Percentiles rank a stretch among this genome's conserved stretches.
phyloP scores from a whole-genome alignment of 2,888 invertebrate species.

The Tetanocera ferruginea region DNA sequence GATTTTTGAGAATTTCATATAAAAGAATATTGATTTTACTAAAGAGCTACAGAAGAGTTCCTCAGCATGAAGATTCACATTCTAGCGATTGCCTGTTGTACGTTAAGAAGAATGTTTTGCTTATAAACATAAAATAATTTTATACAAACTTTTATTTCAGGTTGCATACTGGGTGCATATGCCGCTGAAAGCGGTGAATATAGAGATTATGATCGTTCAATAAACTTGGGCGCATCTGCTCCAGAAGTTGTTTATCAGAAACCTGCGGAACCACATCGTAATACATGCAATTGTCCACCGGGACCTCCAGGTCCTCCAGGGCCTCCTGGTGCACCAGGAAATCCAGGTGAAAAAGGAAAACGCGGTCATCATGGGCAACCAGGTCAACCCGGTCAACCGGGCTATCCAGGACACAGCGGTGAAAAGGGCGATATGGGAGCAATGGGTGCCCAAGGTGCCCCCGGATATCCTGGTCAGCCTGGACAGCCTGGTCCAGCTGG shows the following conservation, averaged over 20 bases:
- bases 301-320: background rate
- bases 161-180: background rate
- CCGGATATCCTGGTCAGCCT: conserved; percentile 7
- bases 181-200: background rate
- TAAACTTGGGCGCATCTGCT: background rate
- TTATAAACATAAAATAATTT: background rate
- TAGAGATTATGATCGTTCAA: background rate
- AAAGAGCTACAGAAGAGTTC: background rate
- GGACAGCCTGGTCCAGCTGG: background rate
- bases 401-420: background rate
- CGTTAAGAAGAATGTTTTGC: background rate
- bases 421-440: background rate
- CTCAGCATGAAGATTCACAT: background rate
- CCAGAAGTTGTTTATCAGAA: too few relatives aligned
- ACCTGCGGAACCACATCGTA: too few relatives aligned
- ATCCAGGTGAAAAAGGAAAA: background rate
- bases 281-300: background rate
- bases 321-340: background rate
- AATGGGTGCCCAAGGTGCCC: background rate
- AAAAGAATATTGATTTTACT: background rate
- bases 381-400: background rate
- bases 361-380: background rate
- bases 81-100: background rate
- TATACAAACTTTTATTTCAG: background rate
- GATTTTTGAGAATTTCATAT: background rate